phyloP scores from a whole-genome alignment of 2,113 vertebrate species.

The Tyrannus savana region DNA sequence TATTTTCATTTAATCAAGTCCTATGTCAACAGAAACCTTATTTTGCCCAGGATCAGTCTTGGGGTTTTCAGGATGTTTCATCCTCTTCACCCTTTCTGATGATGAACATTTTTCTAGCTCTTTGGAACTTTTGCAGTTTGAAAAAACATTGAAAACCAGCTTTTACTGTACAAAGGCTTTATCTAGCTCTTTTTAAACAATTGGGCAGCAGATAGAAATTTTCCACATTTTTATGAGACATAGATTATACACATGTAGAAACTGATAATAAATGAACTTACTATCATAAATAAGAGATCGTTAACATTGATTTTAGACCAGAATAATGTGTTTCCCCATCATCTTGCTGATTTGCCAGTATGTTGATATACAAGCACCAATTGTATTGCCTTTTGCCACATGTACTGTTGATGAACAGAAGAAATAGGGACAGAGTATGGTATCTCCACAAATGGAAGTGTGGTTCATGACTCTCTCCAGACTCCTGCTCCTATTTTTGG shows the following conservation, averaged over 20 bases:
- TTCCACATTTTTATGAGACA: neutral
- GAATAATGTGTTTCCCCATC: neutral
- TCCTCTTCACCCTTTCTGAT: neutral
- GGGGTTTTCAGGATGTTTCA: neutral
- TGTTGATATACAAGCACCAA: neutral
- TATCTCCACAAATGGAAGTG: neutral
- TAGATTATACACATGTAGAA: neutral
- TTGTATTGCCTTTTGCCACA: neutral
- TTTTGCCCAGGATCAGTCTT: neutral
- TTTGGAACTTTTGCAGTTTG: neutral
- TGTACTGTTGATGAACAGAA: neutral
- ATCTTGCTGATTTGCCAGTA: neutral
- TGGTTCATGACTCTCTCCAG: neutral
- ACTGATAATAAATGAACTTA: neutral
- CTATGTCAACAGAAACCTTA: neutral
- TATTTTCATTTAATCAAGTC: neutral
- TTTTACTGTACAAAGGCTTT: neutral
- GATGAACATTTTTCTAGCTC: neutral
- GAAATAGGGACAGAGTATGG: neutral
- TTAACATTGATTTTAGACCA: neutral
- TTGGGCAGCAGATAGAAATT: neutral
- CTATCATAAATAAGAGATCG: neutral
- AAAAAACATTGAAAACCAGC: neutral
- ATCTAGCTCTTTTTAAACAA: neutral
- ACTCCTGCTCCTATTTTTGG: neutral